Evolutionary conservation across 2,113 vertebrate genomes (phyloP).

Genomic region (Eudyptes chrysolophus): DNA sequence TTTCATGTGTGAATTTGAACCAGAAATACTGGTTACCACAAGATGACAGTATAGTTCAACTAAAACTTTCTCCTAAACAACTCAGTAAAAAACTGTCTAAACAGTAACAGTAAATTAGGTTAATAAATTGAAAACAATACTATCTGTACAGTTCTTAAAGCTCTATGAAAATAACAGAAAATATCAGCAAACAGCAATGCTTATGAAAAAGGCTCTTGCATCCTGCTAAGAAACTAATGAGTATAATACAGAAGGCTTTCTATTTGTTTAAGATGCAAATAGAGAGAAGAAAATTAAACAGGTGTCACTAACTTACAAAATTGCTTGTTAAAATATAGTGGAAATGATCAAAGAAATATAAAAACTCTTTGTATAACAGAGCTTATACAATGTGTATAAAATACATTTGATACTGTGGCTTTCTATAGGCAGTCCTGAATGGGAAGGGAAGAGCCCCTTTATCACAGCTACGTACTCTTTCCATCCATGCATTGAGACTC

Average conservation of each 20-base stretch:
- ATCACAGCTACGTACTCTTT: neutral
- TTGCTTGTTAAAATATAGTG: neutral
- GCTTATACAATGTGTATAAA: neutral
- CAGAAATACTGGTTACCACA: neutral
- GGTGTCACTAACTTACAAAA: neutral
- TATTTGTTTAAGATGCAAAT: neutral
- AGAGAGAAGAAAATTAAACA: neutral
- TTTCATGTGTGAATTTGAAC: neutral
- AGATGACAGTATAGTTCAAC: conserved; percentile 42
- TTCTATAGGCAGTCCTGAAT: neutral
- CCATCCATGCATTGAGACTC: neutral
- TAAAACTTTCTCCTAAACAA: neutral
- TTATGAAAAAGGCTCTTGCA: neutral
- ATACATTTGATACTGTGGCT: neutral
- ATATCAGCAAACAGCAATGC: neutral
- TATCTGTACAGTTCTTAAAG: neutral
- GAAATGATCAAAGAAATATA: neutral
- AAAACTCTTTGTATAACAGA: neutral
- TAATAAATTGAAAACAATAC: neutral
- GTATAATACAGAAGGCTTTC: neutral
- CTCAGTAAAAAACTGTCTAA: neutral
- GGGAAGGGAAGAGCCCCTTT: neutral
- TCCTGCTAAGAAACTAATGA: neutral
- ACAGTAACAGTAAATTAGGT: neutral
- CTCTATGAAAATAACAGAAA: neutral